Percentiles rank a stretch among this genome's conserved stretches.
phyloP scores from a whole-genome alignment of 2,113 vertebrate species.

The Camelus dromedarius region DNA sequence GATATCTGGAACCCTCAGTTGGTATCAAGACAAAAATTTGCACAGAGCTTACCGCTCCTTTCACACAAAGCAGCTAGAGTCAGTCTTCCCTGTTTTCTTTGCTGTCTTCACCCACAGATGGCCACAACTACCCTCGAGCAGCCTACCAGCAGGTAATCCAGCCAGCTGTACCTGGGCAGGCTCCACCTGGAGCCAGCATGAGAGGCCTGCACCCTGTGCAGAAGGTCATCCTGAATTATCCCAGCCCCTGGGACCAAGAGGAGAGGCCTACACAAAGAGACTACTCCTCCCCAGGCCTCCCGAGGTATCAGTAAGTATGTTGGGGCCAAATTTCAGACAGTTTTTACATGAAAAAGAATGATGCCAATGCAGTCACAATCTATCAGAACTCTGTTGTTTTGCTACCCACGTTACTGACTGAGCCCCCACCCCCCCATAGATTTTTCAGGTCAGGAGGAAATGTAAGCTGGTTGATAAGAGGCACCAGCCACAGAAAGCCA shows the following conservation, averaged over 20 bases:
- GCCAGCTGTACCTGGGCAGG: slow-evolving; percentile 53
- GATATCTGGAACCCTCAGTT: neutral
- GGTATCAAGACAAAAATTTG: neutral
- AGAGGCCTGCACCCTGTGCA: slow-evolving; percentile 70
- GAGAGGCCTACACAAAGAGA: slow-evolving; percentile 63
- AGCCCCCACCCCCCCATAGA: neutral
- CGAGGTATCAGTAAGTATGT: slow-evolving; percentile 47
- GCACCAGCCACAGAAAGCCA: neutral
- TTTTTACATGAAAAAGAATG: neutral
- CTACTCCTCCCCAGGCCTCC: slow-evolving; percentile 30
- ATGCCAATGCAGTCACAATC: neutral
- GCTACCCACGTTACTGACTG: neutral
- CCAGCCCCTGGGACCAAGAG: slow-evolving; percentile 60
- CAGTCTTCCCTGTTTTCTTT: neutral
- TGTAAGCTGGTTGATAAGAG: neutral
- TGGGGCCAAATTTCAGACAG: neutral
- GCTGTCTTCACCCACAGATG: slow-evolving; percentile 67
- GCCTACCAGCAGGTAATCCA: slow-evolving; percentile 76
- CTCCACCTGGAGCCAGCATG: neutral
- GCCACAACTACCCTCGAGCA: slow-evolving; percentile 45
- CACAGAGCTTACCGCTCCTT: neutral
- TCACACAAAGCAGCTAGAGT: neutral
- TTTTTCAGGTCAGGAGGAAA: slow-evolving; percentile 19
- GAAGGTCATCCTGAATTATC: slow-evolving; percentile 65
- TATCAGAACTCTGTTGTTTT: neutral